These are phyloP conservation scores for Strigamia maritima DNA, from an alignment of 2,888 invertebrate genomes.

Conservation along the genomic window DNA sequence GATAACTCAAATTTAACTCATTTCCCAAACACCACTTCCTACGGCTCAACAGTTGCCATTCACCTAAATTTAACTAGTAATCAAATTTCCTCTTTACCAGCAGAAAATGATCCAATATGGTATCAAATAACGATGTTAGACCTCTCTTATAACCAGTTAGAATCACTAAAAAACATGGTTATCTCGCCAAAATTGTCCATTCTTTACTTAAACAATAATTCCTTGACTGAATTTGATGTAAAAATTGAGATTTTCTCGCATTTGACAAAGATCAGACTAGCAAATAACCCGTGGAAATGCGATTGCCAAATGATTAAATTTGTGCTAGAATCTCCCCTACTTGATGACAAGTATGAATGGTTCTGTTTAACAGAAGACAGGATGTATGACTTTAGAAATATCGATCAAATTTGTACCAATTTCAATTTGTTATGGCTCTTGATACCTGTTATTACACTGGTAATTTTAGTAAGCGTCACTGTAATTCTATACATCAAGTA, in stretches of 20 bases:
- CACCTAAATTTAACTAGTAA: background rate
- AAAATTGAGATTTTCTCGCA: background rate
- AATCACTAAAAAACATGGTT: background rate
- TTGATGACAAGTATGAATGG: background rate
- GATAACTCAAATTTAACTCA: no score
- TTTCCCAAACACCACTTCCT: no score
- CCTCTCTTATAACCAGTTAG: background rate
- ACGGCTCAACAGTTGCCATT: no score
- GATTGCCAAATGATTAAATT: background rate
- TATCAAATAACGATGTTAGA: background rate
- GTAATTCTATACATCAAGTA: background rate
- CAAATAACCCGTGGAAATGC: background rate
- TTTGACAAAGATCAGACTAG: background rate
- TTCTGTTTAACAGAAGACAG: background rate
- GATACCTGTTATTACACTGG: background rate
- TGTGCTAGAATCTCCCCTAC: background rate
- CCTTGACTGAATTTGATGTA: background rate
- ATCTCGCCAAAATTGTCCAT: background rate
- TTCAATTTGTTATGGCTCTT: background rate
- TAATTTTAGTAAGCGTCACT: background rate
- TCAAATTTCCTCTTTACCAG: background rate
- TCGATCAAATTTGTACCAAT: background rate
- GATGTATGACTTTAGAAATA: background rate
- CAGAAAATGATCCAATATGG: background rate
- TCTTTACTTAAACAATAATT: background rate